Percentiles rank a stretch among this genome's conserved stretches.
phyloP scores from a whole-genome alignment of 2,888 invertebrate species.

The Drosophila yooni region DNA sequence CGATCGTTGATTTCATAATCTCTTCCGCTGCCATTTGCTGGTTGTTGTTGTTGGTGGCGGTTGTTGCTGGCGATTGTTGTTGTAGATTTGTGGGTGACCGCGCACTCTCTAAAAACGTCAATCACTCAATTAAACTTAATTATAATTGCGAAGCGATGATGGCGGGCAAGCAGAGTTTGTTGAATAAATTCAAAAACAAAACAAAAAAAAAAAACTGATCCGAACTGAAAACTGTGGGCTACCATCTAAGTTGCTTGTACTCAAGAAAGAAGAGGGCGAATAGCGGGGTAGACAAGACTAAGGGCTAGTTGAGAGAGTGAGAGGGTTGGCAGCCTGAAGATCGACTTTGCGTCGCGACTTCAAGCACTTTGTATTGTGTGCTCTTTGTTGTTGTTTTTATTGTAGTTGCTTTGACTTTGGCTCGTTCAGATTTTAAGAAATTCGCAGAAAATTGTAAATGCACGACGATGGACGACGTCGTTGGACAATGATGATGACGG shows the following conservation, averaged over 20 bases:
- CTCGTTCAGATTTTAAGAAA: constrained; percentile 76
- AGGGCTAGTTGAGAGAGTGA: constrained; percentile 25
- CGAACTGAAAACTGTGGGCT: constrained; percentile 13
- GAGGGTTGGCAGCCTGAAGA: constrained; percentile 14
- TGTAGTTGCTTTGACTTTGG: constrained; percentile 25
- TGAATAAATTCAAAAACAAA: constrained; percentile 51
- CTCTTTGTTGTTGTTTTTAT: constrained; percentile 7
- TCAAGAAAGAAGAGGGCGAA: background rate
- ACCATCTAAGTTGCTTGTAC: background rate
- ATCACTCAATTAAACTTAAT: constrained; percentile 85
- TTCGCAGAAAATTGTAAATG: constrained; percentile 80
- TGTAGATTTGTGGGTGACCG: constrained; percentile 78
- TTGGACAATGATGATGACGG: constrained; percentile 50
- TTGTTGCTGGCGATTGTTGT: constrained; percentile 34
- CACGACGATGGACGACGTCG: constrained; percentile 59
- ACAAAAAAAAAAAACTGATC: background rate
- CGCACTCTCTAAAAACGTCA: constrained; percentile 84
- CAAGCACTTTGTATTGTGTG: constrained; percentile 36
- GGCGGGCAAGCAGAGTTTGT: constrained; percentile 69
- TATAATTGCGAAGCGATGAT: constrained; percentile 83
- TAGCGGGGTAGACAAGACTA: constrained; percentile 10
- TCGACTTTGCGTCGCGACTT: constrained; percentile 17
- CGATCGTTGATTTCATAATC: constrained; percentile 76
- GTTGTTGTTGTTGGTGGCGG: constrained; percentile 30
- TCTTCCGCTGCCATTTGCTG: constrained; percentile 62